These are phyloP conservation scores for pig (Sus scrofa) DNA, from an alignment of 2,113 vertebrate genomes.

Conservation along the genomic window DNA sequence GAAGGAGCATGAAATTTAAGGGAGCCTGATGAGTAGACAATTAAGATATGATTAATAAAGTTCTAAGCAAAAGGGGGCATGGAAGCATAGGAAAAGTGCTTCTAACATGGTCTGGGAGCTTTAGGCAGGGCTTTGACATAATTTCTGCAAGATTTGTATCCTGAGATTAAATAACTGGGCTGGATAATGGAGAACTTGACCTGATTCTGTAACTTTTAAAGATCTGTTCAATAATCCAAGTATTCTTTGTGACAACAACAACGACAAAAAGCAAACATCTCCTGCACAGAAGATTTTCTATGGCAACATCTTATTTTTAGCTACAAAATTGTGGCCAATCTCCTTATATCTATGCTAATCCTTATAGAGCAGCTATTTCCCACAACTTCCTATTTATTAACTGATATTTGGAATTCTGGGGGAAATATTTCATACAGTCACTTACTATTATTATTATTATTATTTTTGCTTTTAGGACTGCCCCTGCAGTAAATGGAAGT, in stretches of 20 bases:
- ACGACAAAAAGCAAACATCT: background rate
- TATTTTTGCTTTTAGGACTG: too few relatives aligned
- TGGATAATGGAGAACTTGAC: background rate
- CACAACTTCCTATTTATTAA: background rate
- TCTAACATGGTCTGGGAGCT: background rate
- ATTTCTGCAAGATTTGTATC: background rate
- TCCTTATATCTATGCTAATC: background rate
- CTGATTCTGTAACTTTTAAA: background rate
- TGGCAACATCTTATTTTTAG: background rate
- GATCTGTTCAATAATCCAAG: background rate
- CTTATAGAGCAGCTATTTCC: background rate
- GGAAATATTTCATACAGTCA: background rate
- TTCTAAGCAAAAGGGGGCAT: background rate
- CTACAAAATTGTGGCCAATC: background rate
- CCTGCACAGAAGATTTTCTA: background rate
- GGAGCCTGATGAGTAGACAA: background rate
- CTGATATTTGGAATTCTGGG: background rate
- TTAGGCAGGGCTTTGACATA: background rate
- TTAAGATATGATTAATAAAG: background rate
- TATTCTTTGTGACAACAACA: background rate
- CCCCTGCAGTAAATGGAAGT: too few relatives aligned
- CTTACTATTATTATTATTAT: too few relatives aligned
- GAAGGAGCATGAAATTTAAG: background rate
- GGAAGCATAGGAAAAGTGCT: background rate
- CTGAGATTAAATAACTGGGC: background rate